Conservation (phyloP, 1,140 invertebrate genomes). For the Euura lappo region DNA sequence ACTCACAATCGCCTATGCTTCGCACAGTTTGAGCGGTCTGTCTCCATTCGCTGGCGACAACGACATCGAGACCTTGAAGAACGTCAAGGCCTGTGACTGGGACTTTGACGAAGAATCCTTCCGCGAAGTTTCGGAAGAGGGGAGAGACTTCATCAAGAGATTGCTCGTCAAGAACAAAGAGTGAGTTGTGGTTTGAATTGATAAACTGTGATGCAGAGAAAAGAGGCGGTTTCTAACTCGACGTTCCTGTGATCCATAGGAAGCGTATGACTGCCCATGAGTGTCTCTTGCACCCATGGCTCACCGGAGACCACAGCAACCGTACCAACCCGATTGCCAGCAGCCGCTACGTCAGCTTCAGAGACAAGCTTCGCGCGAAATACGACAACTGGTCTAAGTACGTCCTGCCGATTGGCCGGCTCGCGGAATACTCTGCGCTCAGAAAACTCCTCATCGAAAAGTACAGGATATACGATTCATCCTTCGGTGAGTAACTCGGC, state of each 20-base stretch:
- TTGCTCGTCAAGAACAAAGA: constrained; percentile 94
- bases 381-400: constrained; percentile 93
- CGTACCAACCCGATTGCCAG: constrained; percentile 79
- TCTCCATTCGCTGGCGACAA: constrained; percentile 99
- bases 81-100: constrained; percentile 98
- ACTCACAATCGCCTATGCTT: not conserved
- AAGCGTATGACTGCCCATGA: constrained; percentile 98
- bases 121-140: constrained; percentile 91
- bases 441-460: constrained; percentile 95
- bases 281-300: constrained; percentile 93
- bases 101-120: constrained; percentile 97
- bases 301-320: constrained; percentile 82
- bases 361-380: constrained; percentile 84
- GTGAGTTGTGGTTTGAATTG: constrained; percentile 63
- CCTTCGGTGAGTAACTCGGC: constrained; percentile 75
- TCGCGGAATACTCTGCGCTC: constrained; percentile 97
- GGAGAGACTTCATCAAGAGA: constrained; percentile 96
- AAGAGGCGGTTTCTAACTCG: constrained; percentile 9
- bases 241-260: constrained; percentile 57
- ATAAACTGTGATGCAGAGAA: constrained; percentile 8
- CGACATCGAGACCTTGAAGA: constrained; percentile 97
- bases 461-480: constrained; percentile 95
- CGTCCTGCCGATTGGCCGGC: constrained; percentile 90
- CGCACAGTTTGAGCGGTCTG: constrained; percentile 84
- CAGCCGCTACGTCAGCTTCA: constrained; percentile 83